Base-by-base conservation (phyloP, 2,113 vertebrate species). In the Chionis minor region DNA sequence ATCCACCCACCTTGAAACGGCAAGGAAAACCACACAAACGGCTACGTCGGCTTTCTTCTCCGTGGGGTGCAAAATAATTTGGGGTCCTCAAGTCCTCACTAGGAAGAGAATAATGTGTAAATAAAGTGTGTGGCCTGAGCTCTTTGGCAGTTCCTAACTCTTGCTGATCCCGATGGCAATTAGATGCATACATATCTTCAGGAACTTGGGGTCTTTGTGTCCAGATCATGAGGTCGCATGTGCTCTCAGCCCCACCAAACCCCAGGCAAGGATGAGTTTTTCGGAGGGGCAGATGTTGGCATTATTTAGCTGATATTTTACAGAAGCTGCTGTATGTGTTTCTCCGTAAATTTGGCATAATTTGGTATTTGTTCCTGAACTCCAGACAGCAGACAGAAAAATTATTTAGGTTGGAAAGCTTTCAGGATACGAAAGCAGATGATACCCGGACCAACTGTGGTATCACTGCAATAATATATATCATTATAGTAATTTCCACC, bases 401-500 rank as follows among this genome's bases (percentile, higher is more conserved):
- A 79, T 59, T 89, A 84, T 85, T 94, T 92, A 49, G 8, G 8
- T 89, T 96, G 87, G 84, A 82, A 94, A 79, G 44, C 62, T 87
- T 96, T 92, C 81, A 81, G 40, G 32, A 30, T 49, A 52, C 35
- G 73, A 94, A 92, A 87, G 52, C 69, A 92, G 92, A 92, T 71
- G 51, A 94, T 65, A 89, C 84, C 55, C 78, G 89, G 52, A 74
- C 26, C 56, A 81, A 72, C 61, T 71, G 56, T 33, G 65, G 78
- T 79, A 92, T 80, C 44, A 6, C 61, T 90, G 13, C 22, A 82
- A 86, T 86, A 90, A 80, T 75, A 84, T 65, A 51, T 77, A 86
- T 89, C 70, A 85, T 86, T 72, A 66, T 69, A 92, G 88, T 71
- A 70, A 88, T 75, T 92, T 91, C 86, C 72, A 91, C 83, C 80